Conservation (phyloP, 23 tunicate species). For the Aplidium turbinatum region DNA sequence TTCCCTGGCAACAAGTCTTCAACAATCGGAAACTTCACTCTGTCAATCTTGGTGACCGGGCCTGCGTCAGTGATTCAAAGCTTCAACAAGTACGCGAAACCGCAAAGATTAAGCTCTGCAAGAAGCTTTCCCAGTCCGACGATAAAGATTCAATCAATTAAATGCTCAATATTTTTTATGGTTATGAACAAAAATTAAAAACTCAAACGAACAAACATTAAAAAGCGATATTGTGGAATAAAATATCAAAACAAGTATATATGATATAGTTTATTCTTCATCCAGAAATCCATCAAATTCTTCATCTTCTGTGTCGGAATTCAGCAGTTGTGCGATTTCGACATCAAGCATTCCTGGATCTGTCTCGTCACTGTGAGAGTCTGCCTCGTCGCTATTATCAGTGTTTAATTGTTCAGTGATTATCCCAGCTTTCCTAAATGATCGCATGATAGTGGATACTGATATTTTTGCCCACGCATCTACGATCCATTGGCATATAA, state of each 20-base stretch:
- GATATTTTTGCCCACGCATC: constrained; percentile 52
- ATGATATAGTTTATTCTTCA: constrained; percentile 47
- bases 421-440: constrained; percentile 55
- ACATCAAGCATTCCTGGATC: constrained; percentile 57
- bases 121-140: no score
- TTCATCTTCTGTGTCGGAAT: constrained; percentile 51
- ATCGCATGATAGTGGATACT: constrained; percentile 51
- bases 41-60: no score
- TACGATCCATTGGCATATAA: constrained; percentile 56
- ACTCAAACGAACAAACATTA: constrained; percentile 49
- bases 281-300: constrained; percentile 48
- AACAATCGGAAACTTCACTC: no score
- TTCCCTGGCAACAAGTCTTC: no score
- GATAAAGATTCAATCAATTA: no score
- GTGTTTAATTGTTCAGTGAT: constrained; percentile 52
- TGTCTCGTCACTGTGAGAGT: constrained; percentile 52
- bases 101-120: no score
- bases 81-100: no score
- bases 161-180: constrained; percentile 38
- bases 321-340: constrained; percentile 61
- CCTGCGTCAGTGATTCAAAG: no score
- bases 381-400: constrained; percentile 49
- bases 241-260: constrained; percentile 44
- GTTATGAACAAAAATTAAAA: constrained; percentile 39
- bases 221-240: no score